A percentile compares a stretch with the other conserved stretches of the same genome.
These are phyloP conservation scores for Stictonetta naevosa DNA, from an alignment of 2,113 vertebrate species.

Conservation along the genomic window DNA sequence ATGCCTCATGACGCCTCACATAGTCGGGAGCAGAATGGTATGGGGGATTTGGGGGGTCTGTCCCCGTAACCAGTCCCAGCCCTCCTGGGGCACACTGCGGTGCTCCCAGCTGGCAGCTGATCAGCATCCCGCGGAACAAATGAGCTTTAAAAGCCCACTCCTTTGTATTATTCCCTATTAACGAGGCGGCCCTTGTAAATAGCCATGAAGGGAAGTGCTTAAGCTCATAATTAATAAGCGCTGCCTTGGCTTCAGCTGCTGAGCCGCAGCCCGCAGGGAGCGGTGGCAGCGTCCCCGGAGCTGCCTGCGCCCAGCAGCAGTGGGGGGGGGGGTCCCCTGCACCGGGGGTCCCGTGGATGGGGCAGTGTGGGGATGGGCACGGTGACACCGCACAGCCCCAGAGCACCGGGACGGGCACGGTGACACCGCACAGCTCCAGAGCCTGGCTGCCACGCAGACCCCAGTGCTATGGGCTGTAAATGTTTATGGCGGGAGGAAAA, in stretches of 20 bases:
- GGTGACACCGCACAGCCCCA: neutral
- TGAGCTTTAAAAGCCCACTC: conserved; percentile 47
- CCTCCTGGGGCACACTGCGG: neutral
- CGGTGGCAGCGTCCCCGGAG: neutral
- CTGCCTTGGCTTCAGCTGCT: conserved; percentile 29
- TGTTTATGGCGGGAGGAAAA: conserved; percentile 41
- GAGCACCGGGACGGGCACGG: neutral
- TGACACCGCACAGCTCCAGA: neutral
- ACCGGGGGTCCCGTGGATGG: neutral
- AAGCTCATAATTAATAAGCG: conserved; percentile 66
- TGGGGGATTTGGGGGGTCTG: neutral
- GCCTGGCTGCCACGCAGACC: conserved; percentile 1
- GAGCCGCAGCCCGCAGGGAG: neutral
- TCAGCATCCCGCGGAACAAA: conserved; percentile 46
- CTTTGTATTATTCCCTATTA: conserved; percentile 55
- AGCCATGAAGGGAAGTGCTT: conserved; percentile 49
- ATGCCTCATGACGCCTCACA: rapidly evolving
- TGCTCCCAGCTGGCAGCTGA: rapidly evolving
- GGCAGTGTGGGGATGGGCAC: rapidly evolving
- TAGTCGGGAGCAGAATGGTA: rapidly evolving
- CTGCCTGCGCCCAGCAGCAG: too few species aligned
- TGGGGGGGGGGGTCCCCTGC: too few species aligned
- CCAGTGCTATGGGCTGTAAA: neutral
- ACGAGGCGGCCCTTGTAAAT: conserved; percentile 42
- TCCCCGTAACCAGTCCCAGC: rapidly evolving